Evolutionary conservation across 2,888 invertebrate species (phyloP).

Genomic region (Nymphalis c-album): DNA sequence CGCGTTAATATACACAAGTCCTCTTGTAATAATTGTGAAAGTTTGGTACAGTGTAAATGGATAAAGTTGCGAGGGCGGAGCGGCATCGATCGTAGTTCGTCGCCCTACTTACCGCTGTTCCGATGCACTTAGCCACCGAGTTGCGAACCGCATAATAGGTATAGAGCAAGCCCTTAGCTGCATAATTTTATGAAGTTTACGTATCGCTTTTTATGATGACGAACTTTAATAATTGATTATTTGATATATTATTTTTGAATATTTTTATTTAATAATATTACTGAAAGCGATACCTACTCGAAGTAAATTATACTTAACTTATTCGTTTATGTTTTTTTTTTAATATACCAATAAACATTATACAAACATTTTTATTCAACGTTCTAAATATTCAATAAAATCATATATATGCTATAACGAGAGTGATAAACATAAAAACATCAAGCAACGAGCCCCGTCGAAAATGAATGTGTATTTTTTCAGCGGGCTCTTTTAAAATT

Average conservation of each 20-base stretch:
- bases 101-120: conserved; percentile 77
- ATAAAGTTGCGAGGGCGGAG: conserved; percentile 77
- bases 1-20: conserved; percentile 43
- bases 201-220: neutral
- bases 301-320: no score
- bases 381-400: conserved; percentile 10
- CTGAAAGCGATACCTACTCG: no score
- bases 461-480: conserved; percentile 63
- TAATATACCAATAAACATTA: no score
- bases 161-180: conserved; percentile 33
- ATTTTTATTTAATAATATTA: no score
- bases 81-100: conserved; percentile 80
- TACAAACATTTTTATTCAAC: neutral
- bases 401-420: conserved; percentile 40
- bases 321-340: no score
- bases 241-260: no score
- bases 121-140: conserved; percentile 70
- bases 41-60: conserved; percentile 76
- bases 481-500: conserved; percentile 55
- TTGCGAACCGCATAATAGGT: conserved; percentile 59
- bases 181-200: conserved; percentile 26
- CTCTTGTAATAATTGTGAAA: conserved; percentile 71
- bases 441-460: conserved; percentile 42
- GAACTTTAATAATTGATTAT: no score
- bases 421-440: conserved; percentile 50